A percentile compares a stretch with the other conserved stretches of the same genome.
phyloP scores from a whole-genome alignment of 2,888 invertebrate species.

The Pandemis heparana region DNA sequence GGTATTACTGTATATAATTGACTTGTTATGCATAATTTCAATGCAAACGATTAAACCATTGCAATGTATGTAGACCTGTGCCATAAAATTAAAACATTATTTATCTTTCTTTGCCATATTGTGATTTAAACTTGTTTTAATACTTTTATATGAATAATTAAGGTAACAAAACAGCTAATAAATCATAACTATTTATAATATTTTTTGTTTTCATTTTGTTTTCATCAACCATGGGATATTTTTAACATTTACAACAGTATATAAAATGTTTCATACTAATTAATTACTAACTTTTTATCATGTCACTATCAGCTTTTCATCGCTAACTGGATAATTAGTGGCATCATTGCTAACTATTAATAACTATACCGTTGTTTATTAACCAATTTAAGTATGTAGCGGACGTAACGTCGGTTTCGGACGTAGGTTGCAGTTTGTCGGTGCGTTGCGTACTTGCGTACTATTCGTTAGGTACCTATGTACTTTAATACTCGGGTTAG shows the following conservation, averaged over 20 bases:
- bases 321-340: not conserved
- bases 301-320: not conserved
- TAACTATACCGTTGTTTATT: not conserved
- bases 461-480: too few species aligned
- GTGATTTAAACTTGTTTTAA: not conserved
- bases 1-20: too few species aligned
- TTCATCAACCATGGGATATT: conserved; percentile 2
- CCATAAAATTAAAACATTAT: not conserved
- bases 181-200: conserved; percentile 4
- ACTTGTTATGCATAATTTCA: not conserved
- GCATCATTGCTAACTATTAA: conserved; percentile 1
- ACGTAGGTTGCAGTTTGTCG: not conserved
- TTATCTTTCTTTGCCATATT: not conserved
- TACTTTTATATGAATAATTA: not conserved
- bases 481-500: too few species aligned
- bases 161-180: not conserved
- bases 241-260: not conserved
- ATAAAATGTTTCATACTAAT: not conserved
- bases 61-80: not conserved
- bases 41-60: not conserved
- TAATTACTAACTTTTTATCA: not conserved
- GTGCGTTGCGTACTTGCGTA: too few species aligned
- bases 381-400: not conserved
- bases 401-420: not conserved
- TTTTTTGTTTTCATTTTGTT: conserved; percentile 3